Base-by-base conservation (phyloP, 2,113 vertebrate genomes). In the Rhombomys opimus region DNA sequence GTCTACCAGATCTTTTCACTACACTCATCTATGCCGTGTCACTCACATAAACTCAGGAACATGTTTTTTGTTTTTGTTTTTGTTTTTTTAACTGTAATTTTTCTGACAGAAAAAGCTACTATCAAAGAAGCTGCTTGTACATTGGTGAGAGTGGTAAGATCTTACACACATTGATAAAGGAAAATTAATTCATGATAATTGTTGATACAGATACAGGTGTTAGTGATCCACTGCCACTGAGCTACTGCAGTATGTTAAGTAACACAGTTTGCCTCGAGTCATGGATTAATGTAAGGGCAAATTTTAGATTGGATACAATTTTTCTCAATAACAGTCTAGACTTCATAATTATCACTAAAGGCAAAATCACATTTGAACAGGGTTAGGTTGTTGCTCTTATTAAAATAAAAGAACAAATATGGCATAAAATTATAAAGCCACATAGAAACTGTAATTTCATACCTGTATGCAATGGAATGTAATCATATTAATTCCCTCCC, bases 321-420 rank as follows among this genome's bases (percentile, higher is more conserved):
- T 59, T 54, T 54, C 30, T 54, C 3, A 54, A 54, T 35, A 32
- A 54, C 7, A 54, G 32, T 7, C 23, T 63, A 27, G 11, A 77
- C n/a, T 63, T 41, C 22, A 84, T 61, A 63, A 65, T 18, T 17
- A 41, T 41, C 22, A 2, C 22, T 63, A 41, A 18, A 61, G n/a
- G 2, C 80, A 27, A 84, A 59, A n/a, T 23, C 7, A 27, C 14
- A 25, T 52, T 50, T 32, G 41, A 25, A 82, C 3, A 23, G 18
- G 65, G 5, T 4, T 0, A 13, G 57, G 2, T 46, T 30, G 20
- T 17, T n/a, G 1, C 54, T 6, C 22, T 1, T 14, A n/a, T 68
- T 82, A 41, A 61, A 72, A 89, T 0, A 41, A 5, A 72, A 2
- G 12, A 23, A 2, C 46, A 77, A 59, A 5, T 22, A 50, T 77